Evolutionary conservation across 2,888 invertebrate genomes (phyloP).

Genomic region (Conistra vaccinii): DNA sequence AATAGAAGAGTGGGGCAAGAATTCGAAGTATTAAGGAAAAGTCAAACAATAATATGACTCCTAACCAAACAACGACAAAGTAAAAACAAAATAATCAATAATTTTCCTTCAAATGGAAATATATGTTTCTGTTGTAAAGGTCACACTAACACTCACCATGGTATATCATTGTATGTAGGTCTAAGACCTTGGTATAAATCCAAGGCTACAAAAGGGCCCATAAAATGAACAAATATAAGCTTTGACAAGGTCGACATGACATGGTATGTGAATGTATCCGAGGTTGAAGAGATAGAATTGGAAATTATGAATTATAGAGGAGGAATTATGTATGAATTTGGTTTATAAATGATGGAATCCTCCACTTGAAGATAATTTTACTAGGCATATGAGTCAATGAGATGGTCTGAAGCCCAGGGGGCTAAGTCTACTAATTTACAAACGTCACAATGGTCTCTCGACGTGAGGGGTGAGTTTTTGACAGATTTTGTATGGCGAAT

Average conservation of each 20-base stretch:
- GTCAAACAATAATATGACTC: not conserved
- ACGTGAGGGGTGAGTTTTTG: no score
- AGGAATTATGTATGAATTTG: not conserved
- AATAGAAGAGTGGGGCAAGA: not conserved
- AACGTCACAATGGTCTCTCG: no score
- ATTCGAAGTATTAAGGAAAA: not conserved
- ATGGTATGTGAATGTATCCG: not conserved
- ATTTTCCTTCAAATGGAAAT: conserved; percentile 4
- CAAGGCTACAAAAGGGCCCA: conserved; percentile 36
- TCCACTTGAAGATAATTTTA: no score
- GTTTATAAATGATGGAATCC: not conserved
- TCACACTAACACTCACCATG: conserved; percentile 5
- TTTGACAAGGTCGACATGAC: conserved; percentile 25
- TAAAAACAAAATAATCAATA: not conserved
- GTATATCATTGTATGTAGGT: conserved; percentile 12
- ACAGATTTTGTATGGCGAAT: no score
- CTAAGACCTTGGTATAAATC: conserved; percentile 30
- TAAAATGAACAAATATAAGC: conserved; percentile 18
- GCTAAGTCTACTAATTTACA: no score
- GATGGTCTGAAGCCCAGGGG: no score
- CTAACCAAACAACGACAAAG: not conserved
- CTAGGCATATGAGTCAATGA: no score
- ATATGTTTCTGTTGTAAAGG: conserved; percentile 11
- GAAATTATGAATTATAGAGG: not conserved
- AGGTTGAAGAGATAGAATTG: not conserved